Base-by-base conservation (phyloP, 2,888 invertebrate species). In the Physocephala rufipes region DNA sequence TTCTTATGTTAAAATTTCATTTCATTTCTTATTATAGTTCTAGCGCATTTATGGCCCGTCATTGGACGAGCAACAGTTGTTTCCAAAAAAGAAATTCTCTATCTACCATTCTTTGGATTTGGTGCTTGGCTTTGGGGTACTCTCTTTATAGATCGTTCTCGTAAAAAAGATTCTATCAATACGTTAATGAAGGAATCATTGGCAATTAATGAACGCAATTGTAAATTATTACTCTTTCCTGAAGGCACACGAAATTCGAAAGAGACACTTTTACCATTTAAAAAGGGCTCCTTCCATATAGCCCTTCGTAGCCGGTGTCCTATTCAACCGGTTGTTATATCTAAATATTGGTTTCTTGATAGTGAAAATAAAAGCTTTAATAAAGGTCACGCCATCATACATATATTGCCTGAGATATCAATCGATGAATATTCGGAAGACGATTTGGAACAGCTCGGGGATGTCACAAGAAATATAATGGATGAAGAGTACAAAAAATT, bases 211-310 rank as follows among this genome's bases (percentile, higher is more conserved):
- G 87, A 90, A 28, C 87, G 89, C 74, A 91, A 91, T 87, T 90
- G 92, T 16, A 92, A 92, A 85, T 87, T 97, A 66, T 89, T 95
- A 82, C 89, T 98, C 74, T 98, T 96, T 85, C 97, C 97, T 0
- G 97, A 98, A 87, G 97, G 97, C 19, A 97, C 97, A 9, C 88
- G 98, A 74, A 91, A 93, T 82, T 89, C 90, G n/a, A 90, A 89
- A 68, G 92, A 91, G 43, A 89, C 90, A 30, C 86, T 98, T 79
- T 86, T 96, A 78, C 95, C 96, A 1, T 97, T 98, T 86, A 96
- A 98, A 83, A 98, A 97, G 84, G 97, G 97, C 12, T 96, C 96
- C 3, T 98, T 99, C 87, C 95, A 97, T 86, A 91, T 97, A 75
- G 97, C 98, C 0, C 87, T 96, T 74, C 90, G 91, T 76, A 92